Conservation (phyloP, 2,888 invertebrate species). For the Sarcophaga carnaria region DNA sequence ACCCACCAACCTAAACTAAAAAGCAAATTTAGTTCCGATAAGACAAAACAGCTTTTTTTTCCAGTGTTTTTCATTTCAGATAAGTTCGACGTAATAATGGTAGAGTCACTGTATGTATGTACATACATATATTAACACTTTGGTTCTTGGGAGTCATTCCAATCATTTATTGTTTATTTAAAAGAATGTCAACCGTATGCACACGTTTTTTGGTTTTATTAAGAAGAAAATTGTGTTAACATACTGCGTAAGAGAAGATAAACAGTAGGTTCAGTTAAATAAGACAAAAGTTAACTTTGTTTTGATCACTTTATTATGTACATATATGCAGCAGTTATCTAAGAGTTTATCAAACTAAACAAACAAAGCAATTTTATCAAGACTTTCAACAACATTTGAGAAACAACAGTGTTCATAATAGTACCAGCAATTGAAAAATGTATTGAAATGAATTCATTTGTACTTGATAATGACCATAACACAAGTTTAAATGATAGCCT, state of each 20-base stretch:
- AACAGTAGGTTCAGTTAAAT: not conserved
- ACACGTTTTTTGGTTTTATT: not conserved
- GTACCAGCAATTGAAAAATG: no score
- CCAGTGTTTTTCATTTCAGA: not conserved
- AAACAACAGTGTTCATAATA: no score
- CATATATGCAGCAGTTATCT: not conserved
- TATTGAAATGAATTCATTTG: no score
- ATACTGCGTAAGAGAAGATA: not conserved
- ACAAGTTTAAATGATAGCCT: no score
- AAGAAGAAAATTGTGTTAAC: not conserved
- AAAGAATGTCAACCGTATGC: not conserved
- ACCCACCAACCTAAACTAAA: not conserved
- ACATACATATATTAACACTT: not conserved
- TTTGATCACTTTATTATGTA: not conserved
- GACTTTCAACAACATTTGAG: no score
- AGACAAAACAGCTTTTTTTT: not conserved
- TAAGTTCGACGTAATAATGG: not conserved
- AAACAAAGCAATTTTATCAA: not conserved
- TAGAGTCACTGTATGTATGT: not conserved
- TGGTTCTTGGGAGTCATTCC: not conserved
- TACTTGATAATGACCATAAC: no score
- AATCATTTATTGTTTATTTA: not conserved
- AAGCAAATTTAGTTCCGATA: not conserved
- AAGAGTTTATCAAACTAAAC: not conserved
- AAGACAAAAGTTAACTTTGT: not conserved